Percentiles rank a stretch among this genome's conserved stretches.
Evolutionary conservation across 2,888 invertebrate species (phyloP).

Genomic region (Parascotia fuliginaria): DNA sequence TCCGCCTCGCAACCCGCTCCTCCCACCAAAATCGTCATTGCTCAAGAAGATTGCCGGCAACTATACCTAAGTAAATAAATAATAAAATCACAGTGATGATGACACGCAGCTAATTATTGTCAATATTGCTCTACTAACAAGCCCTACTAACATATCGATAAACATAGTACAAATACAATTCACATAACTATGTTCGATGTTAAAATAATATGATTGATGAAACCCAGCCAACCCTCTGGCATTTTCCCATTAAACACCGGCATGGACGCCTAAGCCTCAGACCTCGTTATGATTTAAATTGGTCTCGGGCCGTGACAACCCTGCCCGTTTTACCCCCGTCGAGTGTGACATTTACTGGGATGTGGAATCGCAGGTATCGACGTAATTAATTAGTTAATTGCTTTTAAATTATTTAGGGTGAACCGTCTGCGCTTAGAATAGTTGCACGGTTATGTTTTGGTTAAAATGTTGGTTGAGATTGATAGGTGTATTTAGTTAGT

Average conservation of each 20-base stretch:
- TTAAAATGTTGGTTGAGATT: background rate
- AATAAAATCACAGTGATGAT: no score
- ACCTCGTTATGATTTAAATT: conserved; percentile 24
- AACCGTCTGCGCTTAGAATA: background rate
- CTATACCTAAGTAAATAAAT: no score
- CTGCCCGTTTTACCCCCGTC: conserved; percentile 17
- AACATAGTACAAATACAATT: background rate
- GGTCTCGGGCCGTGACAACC: conserved; percentile 21
- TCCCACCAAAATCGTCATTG: no score
- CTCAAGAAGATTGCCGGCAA: no score
- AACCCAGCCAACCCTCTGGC: background rate
- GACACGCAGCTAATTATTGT: no score
- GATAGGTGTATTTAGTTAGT: no score
- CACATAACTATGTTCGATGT: background rate
- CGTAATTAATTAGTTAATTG: conserved; percentile 36
- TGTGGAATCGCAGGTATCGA: conserved; percentile 34
- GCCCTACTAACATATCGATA: no score
- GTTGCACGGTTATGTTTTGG: background rate
- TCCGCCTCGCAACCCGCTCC: no score
- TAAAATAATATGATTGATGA: background rate
- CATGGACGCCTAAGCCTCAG: background rate
- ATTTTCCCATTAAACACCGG: conserved; percentile 7
- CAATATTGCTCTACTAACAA: no score
- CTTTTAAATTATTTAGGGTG: conserved; percentile 20
- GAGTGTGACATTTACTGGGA: conserved; percentile 32